These are phyloP conservation scores for Sepioteuthis lessoniana DNA, from an alignment of 2,888 invertebrate species.

Conservation along the genomic window DNA sequence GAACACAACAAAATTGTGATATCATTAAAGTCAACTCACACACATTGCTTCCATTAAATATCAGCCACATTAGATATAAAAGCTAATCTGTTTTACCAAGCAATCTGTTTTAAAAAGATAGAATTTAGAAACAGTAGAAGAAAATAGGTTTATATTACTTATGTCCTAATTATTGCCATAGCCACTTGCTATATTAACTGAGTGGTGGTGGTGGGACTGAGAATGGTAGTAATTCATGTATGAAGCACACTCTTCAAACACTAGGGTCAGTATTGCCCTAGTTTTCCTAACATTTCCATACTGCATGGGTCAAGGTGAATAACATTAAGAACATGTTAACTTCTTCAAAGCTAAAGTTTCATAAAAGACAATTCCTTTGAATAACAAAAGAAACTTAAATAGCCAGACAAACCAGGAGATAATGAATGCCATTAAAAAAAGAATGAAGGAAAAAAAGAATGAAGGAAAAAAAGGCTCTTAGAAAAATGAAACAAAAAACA, in stretches of 20 bases:
- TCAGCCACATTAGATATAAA: background rate
- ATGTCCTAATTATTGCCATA: background rate
- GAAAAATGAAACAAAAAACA: background rate
- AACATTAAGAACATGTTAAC: background rate
- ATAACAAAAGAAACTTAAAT: background rate
- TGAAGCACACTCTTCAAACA: too few relatives aligned
- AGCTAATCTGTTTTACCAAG: background rate
- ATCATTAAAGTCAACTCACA: background rate
- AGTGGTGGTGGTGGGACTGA: background rate
- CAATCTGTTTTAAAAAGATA: background rate
- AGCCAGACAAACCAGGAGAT: background rate
- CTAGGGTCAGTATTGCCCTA: background rate
- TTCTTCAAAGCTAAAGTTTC: background rate
- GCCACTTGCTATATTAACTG: background rate
- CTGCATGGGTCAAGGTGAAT: background rate
- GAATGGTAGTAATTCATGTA: background rate
- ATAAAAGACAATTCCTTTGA: background rate
- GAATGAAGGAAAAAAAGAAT: too few relatives aligned
- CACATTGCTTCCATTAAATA: background rate
- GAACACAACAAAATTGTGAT: background rate
- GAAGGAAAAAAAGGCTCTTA: too few relatives aligned
- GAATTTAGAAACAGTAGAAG: background rate
- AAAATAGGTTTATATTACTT: background rate
- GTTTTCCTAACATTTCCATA: background rate
- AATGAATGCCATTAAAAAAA: background rate